Percentiles rank a stretch among this genome's conserved stretches.
These are phyloP conservation scores for Anolis apletophallus DNA, from an alignment of 2,797 vertebrate genomes.

Conservation along the genomic window DNA sequence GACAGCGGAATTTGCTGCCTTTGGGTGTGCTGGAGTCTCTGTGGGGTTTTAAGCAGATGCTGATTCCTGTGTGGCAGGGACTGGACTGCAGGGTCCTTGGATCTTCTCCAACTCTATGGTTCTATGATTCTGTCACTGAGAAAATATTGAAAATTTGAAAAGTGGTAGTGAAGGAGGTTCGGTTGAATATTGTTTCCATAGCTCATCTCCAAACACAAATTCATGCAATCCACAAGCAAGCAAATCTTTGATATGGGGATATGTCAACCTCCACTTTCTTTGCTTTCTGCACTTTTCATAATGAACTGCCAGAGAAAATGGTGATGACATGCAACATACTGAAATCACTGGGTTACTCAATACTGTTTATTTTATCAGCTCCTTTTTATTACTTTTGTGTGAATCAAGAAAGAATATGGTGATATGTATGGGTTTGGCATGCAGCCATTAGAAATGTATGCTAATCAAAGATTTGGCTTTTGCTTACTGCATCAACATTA, in stretches of 20 bases:
- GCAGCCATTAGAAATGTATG: neutral
- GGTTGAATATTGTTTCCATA: neutral
- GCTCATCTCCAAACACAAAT: slow-evolving; percentile 1
- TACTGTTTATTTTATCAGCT: neutral
- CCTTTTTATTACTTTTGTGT: neutral
- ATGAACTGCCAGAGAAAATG: slow-evolving; percentile 23
- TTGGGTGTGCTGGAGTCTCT: too few species aligned
- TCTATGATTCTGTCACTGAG: neutral
- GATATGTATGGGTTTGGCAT: neutral
- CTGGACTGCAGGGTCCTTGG: too few species aligned
- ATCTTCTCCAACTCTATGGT: too few species aligned
- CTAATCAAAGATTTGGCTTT: neutral
- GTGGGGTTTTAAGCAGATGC: too few species aligned
- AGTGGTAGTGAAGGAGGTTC: neutral
- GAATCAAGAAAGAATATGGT: slow-evolving; percentile 1
- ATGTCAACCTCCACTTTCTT: slow-evolving; percentile 9
- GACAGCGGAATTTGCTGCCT: too few species aligned
- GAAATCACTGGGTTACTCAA: neutral
- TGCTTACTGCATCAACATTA: neutral
- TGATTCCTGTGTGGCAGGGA: too few species aligned
- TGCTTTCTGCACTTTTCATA: slow-evolving; percentile 1
- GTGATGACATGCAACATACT: slow-evolving; percentile 13
- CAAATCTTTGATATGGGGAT: neutral
- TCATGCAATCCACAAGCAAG: neutral
- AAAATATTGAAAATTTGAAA: neutral